phyloP scores from a whole-genome alignment of 2,888 invertebrate species.

The Frankliniella intonsa region DNA sequence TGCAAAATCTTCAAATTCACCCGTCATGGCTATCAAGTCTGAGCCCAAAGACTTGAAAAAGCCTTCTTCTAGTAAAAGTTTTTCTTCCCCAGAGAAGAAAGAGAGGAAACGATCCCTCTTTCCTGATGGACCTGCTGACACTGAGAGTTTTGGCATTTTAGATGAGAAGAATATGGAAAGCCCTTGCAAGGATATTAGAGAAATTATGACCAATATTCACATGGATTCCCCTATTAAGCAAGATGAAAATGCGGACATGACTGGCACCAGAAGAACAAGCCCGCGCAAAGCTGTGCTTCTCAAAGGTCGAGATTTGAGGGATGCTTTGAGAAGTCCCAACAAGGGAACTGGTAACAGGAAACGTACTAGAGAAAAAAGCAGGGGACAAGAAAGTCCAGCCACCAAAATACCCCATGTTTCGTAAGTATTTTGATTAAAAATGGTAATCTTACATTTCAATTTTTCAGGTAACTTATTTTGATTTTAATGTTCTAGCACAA shows the following conservation, averaged over 20 bases:
- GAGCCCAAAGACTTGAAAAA: background rate
- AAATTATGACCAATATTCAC: slow-evolving; percentile 10
- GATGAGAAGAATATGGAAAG: slow-evolving; percentile 10
- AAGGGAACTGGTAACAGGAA: background rate
- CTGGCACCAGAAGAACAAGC: background rate
- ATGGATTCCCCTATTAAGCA: background rate
- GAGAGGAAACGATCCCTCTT: background rate
- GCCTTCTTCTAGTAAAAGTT: background rate
- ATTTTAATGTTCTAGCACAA: background rate
- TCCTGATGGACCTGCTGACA: background rate
- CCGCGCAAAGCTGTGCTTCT: background rate
- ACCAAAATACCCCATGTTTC: background rate
- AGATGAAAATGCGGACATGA: background rate
- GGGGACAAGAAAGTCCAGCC: background rate
- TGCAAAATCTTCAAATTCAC: background rate
- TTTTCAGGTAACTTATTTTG: background rate
- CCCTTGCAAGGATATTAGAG: slow-evolving; percentile 4
- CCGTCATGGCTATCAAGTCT: background rate
- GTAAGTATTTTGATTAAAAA: background rate
- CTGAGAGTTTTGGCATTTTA: slow-evolving; percentile 1
- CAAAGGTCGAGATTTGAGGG: background rate
- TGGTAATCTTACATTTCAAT: slow-evolving; percentile 12
- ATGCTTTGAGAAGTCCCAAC: background rate
- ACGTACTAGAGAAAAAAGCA: background rate
- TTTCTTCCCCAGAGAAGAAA: background rate